phyloP scores from a whole-genome alignment of 2,113 vertebrate genomes.

The Nematolebias whitei region DNA sequence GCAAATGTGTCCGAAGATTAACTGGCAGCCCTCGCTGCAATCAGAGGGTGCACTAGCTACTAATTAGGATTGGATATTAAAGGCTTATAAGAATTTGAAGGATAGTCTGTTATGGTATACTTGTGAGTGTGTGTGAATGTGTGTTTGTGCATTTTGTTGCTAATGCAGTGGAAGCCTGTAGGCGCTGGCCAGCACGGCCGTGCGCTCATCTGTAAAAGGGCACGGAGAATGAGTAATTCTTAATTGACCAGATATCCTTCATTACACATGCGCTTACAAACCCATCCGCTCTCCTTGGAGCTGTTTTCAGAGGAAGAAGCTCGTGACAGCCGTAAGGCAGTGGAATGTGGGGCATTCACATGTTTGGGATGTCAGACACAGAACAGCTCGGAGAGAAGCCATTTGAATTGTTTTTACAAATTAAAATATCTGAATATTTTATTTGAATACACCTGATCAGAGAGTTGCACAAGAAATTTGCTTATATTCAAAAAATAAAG shows the following conservation, averaged over 20 bases:
- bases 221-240: slow-evolving; percentile 72
- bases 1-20: slow-evolving; percentile 51
- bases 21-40: slow-evolving; percentile 52
- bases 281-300: slow-evolving; percentile 59
- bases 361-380: slow-evolving; percentile 10
- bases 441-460: slow-evolving; percentile 26
- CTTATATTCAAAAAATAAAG: slow-evolving; percentile 34
- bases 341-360: slow-evolving; percentile 16
- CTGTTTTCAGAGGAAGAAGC: slow-evolving; percentile 44
- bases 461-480: slow-evolving; percentile 22
- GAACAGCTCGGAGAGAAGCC: slow-evolving; percentile 22
- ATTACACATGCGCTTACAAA: slow-evolving; percentile 71
- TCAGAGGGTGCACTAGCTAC: slow-evolving; percentile 50
- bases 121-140: slow-evolving; percentile 28
- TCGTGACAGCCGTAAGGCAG: slow-evolving; percentile 34
- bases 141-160: slow-evolving; percentile 42
- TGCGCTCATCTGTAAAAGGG: slow-evolving; percentile 72
- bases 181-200: slow-evolving; percentile 58
- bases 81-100: slow-evolving; percentile 53
- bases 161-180: slow-evolving; percentile 73
- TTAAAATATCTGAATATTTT: slow-evolving; percentile 27
- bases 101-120: slow-evolving; percentile 42
- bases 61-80: slow-evolving; percentile 59
- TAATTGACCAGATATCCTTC: slow-evolving; percentile 78
- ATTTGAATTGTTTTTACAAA: slow-evolving; percentile 21